These are phyloP conservation scores for Heptranchias perlo DNA, from an alignment of 2,113 vertebrate genomes.

Conservation along the genomic window DNA sequence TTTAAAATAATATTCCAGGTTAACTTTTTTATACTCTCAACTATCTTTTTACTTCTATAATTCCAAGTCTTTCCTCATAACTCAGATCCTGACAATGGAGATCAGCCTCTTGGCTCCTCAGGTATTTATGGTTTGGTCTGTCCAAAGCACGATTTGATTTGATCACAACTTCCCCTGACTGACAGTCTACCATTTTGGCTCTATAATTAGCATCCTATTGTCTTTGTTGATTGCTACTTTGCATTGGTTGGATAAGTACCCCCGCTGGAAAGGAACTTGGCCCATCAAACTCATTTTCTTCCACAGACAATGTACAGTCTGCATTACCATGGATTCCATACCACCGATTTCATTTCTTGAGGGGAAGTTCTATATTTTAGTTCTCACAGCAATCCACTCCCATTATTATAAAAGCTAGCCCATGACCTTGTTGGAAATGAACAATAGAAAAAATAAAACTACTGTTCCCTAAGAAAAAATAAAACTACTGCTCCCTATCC, in stretches of 20 bases:
- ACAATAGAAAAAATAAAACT: background rate
- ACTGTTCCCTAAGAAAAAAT: background rate
- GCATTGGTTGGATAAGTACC: background rate
- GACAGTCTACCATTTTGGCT: background rate
- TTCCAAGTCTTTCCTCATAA: background rate
- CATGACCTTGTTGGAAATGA: background rate
- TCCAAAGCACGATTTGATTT: background rate
- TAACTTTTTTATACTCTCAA: background rate
- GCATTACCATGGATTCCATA: background rate
- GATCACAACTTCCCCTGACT: background rate
- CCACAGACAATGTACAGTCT: background rate
- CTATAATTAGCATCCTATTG: background rate
- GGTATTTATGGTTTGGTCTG: background rate
- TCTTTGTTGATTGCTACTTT: background rate
- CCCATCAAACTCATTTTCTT: background rate
- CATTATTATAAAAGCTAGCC: background rate
- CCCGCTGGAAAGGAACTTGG: background rate
- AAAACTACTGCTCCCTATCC: background rate
- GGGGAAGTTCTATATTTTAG: too few species aligned
- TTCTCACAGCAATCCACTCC: background rate
- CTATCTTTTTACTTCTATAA: too few species aligned
- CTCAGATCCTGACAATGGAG: background rate
- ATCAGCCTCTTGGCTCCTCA: background rate
- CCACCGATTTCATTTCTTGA: too few species aligned
- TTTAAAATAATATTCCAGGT: too few species aligned